These are phyloP conservation scores for Turritopsis dohrnii DNA, from an alignment of 30 jellyfish, hydroid and myxozoan genomes.

Conservation along the genomic window DNA sequence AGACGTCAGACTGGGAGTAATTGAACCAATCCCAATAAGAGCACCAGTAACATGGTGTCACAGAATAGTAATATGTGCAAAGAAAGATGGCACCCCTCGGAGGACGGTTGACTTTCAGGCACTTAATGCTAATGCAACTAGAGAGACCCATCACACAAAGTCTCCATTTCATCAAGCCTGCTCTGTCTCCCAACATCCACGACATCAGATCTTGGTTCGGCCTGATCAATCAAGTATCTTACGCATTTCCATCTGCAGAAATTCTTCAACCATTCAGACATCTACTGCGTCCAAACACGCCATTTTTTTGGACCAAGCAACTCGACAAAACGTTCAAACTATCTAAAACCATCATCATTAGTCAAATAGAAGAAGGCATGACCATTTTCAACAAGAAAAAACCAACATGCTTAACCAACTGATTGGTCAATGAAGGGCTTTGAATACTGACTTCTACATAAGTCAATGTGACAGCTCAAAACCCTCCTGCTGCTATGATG, in stretches of 20 bases:
- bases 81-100: constrained; percentile 35
- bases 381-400: too few relatives aligned
- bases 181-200: constrained; percentile 26
- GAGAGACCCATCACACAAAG: too few relatives aligned
- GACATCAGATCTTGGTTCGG: constrained; percentile 37
- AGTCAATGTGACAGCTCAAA: constrained; percentile 19
- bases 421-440: constrained; percentile 20
- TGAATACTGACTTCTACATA: constrained; percentile 15
- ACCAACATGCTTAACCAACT: too few relatives aligned
- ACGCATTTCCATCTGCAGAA: constrained; percentile 24
- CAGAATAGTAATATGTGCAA: too few relatives aligned
- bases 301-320: constrained; percentile 24
- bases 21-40: constrained; percentile 50
- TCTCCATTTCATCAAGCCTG: too few relatives aligned
- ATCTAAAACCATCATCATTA: constrained; percentile 21
- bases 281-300: constrained; percentile 26
- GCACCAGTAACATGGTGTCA: constrained; percentile 42
- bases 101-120: constrained; percentile 45
- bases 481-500: constrained; percentile 17
- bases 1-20: constrained; percentile 35
- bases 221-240: constrained; percentile 31
- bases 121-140: constrained; percentile 8
- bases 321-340: constrained; percentile 25
- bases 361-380: too few relatives aligned
- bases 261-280: constrained; percentile 32